phyloP scores from a whole-genome alignment of 2,888 invertebrate species.

The Amiota communis region DNA sequence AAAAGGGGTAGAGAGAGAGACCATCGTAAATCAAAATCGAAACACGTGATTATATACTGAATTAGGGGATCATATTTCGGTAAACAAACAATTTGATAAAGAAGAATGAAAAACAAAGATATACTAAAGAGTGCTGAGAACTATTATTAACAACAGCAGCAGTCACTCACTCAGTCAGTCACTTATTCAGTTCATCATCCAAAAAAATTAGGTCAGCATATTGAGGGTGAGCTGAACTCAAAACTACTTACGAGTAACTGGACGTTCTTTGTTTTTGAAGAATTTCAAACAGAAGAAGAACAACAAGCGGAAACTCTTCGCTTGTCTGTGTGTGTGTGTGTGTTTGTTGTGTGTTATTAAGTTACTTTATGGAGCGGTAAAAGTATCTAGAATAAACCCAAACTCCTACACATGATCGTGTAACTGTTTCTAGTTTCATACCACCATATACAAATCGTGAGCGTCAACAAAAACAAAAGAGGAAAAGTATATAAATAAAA shows the following conservation, averaged over 20 bases:
- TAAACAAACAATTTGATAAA: constrained; percentile 32
- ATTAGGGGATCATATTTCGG: constrained; percentile 61
- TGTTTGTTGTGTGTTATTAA: constrained; percentile 49
- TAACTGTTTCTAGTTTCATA: neutral
- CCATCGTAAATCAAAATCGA: constrained; percentile 44
- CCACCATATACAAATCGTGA: constrained; percentile 11
- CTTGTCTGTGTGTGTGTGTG: constrained; percentile 33
- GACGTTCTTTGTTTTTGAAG: constrained; percentile 1
- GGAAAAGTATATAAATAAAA: too few relatives aligned
- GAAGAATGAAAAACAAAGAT: constrained; percentile 34
- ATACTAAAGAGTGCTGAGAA: constrained; percentile 8
- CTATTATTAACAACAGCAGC: constrained; percentile 30
- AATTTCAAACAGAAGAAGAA: neutral
- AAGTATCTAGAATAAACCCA: constrained; percentile 20
- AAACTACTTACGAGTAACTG: neutral
- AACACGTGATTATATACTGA: constrained; percentile 59
- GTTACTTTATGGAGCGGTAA: constrained; percentile 62
- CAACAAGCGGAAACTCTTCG: constrained; percentile 47
- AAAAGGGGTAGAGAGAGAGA: constrained; percentile 57
- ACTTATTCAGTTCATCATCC: neutral
- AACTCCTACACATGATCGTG: constrained; percentile 14
- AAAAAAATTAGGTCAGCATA: constrained; percentile 29
- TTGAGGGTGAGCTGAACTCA: constrained; percentile 1
- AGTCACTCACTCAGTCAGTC: neutral
- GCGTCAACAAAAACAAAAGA: neutral